Percentiles rank a stretch among this genome's conserved stretches.
Evolutionary conservation across 2,797 vertebrate species (phyloP).

Genomic region (Myoxocephalus aenaeus): DNA sequence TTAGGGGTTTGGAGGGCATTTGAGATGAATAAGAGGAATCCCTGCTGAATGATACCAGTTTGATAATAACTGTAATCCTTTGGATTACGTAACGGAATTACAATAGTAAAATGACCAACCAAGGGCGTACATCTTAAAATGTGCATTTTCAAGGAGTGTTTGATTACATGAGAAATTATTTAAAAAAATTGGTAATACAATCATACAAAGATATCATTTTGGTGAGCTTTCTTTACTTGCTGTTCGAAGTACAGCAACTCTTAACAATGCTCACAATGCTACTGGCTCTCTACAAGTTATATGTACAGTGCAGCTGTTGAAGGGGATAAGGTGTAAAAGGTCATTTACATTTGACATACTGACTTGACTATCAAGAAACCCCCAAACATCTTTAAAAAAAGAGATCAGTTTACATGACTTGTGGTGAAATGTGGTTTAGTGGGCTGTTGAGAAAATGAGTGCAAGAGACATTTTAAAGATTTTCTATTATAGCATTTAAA

Average conservation of each 20-base stretch:
- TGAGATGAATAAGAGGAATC: constrained; percentile 41
- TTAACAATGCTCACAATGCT: not conserved
- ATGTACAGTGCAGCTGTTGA: constrained; percentile 4
- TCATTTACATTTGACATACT: constrained; percentile 12
- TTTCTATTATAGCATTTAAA: constrained; percentile 2
- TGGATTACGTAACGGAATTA: constrained; percentile 36
- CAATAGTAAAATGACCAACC: constrained; percentile 30
- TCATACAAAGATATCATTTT: constrained; percentile 9
- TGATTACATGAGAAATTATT: constrained; percentile 27
- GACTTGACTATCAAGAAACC: not conserved
- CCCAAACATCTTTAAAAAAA: not conserved
- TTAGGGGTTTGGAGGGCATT: constrained; percentile 47
- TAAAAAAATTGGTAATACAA: constrained; percentile 15
- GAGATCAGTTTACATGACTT: constrained; percentile 21
- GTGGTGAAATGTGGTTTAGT: constrained; percentile 17
- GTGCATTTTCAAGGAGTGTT: constrained; percentile 31
- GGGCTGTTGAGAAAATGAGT: constrained; percentile 15
- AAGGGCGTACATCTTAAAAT: constrained; percentile 33
- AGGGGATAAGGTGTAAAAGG: constrained; percentile 23
- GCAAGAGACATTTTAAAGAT: constrained; percentile 26
- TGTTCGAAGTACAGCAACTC: constrained; percentile 22
- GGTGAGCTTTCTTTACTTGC: constrained; percentile 27
- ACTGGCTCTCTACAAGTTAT: constrained; percentile 20
- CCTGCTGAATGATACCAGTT: constrained; percentile 41
- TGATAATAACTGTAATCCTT: constrained; percentile 29